Conservation (phyloP, 2,888 invertebrate genomes). For the Philaethria dido region DNA sequence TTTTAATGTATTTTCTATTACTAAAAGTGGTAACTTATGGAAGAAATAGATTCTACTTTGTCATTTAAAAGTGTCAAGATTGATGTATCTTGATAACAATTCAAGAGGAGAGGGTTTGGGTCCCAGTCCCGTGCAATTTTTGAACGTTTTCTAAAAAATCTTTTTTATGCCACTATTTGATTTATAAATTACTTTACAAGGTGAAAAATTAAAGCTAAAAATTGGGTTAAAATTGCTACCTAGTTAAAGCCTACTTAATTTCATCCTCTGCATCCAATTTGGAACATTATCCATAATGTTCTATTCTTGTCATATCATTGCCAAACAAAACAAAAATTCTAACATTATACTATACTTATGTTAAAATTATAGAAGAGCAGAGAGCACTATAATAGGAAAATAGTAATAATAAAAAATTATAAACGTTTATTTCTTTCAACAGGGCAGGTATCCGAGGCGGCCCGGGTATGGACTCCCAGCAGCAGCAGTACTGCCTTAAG, state of each 20-base stretch:
- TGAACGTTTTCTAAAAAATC: no score
- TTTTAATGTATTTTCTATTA: constrained; percentile 7
- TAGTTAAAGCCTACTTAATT: no score
- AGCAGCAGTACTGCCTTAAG: constrained; percentile 97
- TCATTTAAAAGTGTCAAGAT: background rate
- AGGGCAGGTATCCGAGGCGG: constrained; percentile 88
- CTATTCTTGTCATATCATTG: no score
- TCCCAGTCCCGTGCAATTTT: no score
- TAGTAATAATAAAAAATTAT: background rate
- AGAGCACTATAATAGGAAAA: no score
- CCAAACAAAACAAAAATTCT: no score
- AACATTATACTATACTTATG: no score
- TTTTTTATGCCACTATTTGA: no score
- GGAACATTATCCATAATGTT: background rate
- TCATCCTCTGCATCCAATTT: no score
- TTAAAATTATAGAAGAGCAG: background rate
- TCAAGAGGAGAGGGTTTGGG: no score
- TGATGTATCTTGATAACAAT: no score
- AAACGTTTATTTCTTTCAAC: constrained; percentile 53
- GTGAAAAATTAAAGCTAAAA: background rate
- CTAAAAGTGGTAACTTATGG: background rate
- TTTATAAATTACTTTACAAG: background rate
- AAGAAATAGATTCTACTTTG: background rate
- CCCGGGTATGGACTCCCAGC: constrained; percentile 96
- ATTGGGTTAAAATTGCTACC: background rate